These are phyloP conservation scores for Penaeus monodon DNA, from an alignment of 2,888 invertebrate genomes.

Conservation along the genomic window DNA sequence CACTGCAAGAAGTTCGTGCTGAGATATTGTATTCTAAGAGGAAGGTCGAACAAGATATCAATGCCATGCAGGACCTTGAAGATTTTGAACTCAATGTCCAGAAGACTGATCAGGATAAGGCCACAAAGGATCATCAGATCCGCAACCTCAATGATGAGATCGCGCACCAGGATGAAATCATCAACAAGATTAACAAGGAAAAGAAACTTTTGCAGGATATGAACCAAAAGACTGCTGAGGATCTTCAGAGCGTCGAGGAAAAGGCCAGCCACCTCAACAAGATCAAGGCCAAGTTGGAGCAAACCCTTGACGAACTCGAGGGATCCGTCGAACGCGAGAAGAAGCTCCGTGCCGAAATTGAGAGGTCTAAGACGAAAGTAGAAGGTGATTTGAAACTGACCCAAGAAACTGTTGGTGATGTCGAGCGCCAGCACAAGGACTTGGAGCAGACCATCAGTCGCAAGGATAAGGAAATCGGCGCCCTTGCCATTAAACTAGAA, in stretches of 20 bases:
- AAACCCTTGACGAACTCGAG: slow-evolving; percentile 97
- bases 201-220: slow-evolving; percentile 73
- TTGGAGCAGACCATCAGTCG: slow-evolving; percentile 97
- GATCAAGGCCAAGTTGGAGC: slow-evolving; percentile 98
- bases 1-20: slow-evolving; percentile 73
- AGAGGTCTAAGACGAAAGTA: slow-evolving; percentile 98
- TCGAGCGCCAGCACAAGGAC: slow-evolving; percentile 98
- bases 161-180: slow-evolving; percentile 74
- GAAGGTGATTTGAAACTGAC: slow-evolving; percentile 99
- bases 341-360: slow-evolving; percentile 96
- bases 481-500: slow-evolving; percentile 95
- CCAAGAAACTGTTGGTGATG: slow-evolving; percentile 95
- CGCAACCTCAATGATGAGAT: slow-evolving; percentile 73
- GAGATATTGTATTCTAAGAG: slow-evolving; percentile 74
- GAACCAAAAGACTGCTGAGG: slow-evolving; percentile 68
- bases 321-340: slow-evolving; percentile 99
- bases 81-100: slow-evolving; percentile 67
- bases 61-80: slow-evolving; percentile 72
- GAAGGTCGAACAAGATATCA: slow-evolving; percentile 74
- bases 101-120: slow-evolving; percentile 71
- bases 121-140: slow-evolving; percentile 73
- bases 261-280: slow-evolving; percentile 99
- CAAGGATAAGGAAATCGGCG: slow-evolving; percentile 98
- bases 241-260: slow-evolving; percentile 87
- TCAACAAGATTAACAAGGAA: slow-evolving; percentile 74